Percentiles rank a stretch among this genome's conserved stretches.
Conservation (phyloP, 1,140 invertebrate species). For the Leptinotarsa defecta region DNA sequence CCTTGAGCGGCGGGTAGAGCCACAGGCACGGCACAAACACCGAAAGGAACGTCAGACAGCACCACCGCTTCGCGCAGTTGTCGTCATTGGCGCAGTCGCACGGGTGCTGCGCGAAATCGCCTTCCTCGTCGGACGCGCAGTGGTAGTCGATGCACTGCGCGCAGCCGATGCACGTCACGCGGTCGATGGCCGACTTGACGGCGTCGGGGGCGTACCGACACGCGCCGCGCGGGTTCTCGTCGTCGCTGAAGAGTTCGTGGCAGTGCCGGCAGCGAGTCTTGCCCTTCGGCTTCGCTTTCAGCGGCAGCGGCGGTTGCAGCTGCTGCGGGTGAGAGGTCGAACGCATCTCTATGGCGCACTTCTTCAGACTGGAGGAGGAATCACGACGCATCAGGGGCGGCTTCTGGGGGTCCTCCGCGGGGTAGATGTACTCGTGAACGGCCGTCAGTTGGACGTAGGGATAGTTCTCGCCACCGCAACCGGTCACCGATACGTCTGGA, state of each 20-base stretch:
- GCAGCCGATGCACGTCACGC: conserved; percentile 81
- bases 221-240: conserved; percentile 79
- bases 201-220: conserved; percentile 90
- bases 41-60: conserved; percentile 82
- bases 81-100: conserved; percentile 70
- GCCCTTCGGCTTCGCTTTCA: conserved; percentile 31
- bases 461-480: conserved; percentile 67
- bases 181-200: conserved; percentile 78
- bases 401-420: conserved; percentile 69
- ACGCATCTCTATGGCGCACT: conserved; percentile 55
- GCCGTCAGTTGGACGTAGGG: conserved; percentile 86
- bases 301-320: conserved; percentile 34
- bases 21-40: conserved; percentile 90
- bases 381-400: conserved; percentile 59
- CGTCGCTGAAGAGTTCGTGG: conserved; percentile 73
- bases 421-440: conserved; percentile 83
- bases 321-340: conserved; percentile 40
- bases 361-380: conserved; percentile 66
- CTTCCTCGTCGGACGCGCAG: conserved; percentile 85
- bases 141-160: conserved; percentile 87
- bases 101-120: conserved; percentile 78
- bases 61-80: conserved; percentile 72
- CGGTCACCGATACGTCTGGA: neutral
- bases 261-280: conserved; percentile 45
- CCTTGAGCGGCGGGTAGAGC: conserved; percentile 85